Conservation (phyloP, 2,797 vertebrate genomes). For the Kryptopterus vitreolus region DNA sequence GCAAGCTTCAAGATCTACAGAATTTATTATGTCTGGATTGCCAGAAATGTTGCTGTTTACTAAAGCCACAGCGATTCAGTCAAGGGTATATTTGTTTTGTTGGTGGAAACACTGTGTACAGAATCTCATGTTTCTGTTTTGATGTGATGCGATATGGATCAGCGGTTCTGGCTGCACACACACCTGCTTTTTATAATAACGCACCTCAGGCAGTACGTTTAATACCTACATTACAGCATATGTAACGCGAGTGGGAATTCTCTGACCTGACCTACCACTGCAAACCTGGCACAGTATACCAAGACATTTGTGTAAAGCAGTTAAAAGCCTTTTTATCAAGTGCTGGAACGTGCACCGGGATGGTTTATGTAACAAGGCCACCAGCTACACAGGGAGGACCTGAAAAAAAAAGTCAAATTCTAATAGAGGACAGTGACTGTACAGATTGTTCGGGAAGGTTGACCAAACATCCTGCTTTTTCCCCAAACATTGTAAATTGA, state of each 20-base stretch:
- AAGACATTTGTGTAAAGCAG: conserved; percentile 23
- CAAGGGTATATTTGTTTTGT: not conserved
- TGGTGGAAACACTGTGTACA: not conserved
- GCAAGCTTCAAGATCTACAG: not conserved
- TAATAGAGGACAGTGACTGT: too few relatives aligned
- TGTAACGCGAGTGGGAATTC: conserved; percentile 9
- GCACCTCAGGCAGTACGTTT: not conserved
- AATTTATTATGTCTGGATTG: not conserved
- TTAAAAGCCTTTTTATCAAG: conserved; percentile 48
- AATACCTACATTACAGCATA: not conserved
- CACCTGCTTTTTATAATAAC: conserved; percentile 43
- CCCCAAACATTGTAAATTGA: too few relatives aligned
- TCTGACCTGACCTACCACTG: not conserved
- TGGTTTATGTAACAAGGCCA: conserved; percentile 39
- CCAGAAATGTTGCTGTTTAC: conserved; percentile 1
- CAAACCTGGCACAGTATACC: conserved; percentile 1
- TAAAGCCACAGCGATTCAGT: conserved; percentile 1
- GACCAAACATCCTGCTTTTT: too few relatives aligned
- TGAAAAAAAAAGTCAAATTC: too few relatives aligned
- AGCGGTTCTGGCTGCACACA: conserved; percentile 55
- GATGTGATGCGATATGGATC: conserved; percentile 55
- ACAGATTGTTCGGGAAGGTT: too few relatives aligned
- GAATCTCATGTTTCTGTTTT: conserved; percentile 25
- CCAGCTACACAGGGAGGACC: not conserved
- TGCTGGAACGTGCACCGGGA: conserved; percentile 21